A percentile compares a stretch with the other conserved stretches of the same genome.
These are phyloP conservation scores for Campylomormyrus tamandua DNA, from an alignment of 2,113 vertebrate species.

Conservation along the genomic window DNA sequence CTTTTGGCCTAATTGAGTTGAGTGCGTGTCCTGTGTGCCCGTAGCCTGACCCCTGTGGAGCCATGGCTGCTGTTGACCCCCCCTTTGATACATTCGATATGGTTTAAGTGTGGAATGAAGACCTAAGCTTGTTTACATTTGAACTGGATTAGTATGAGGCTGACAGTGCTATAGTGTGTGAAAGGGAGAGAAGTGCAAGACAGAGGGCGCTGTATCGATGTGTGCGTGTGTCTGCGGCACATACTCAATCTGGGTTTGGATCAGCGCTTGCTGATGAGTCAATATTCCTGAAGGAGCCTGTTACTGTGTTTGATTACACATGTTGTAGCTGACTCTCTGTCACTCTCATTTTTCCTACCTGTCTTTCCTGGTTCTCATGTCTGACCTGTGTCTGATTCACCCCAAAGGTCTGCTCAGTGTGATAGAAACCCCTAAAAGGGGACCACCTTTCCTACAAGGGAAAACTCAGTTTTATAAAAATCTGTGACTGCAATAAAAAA, in stretches of 20 bases:
- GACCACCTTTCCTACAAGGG: no score
- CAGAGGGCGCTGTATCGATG: background rate
- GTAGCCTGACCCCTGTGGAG: slow-evolving; percentile 53
- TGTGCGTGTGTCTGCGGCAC: slow-evolving; percentile 22
- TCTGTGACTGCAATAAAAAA: no score
- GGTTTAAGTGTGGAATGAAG: slow-evolving; percentile 75
- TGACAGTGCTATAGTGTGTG: slow-evolving; percentile 52
- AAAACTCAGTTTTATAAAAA: no score
- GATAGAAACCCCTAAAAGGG: no score
- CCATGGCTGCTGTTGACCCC: slow-evolving; percentile 57
- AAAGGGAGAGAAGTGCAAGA: slow-evolving; percentile 22
- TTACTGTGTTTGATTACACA: background rate
- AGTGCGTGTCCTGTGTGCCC: slow-evolving; percentile 37
- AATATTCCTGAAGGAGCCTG: background rate
- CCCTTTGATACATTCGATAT: slow-evolving; percentile 77
- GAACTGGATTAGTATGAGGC: slow-evolving; percentile 68
- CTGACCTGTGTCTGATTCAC: no score
- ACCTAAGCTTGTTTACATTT: slow-evolving; percentile 73
- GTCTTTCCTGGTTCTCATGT: background rate
- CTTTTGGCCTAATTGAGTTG: slow-evolving; percentile 23
- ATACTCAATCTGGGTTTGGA: background rate
- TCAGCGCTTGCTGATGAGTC: background rate
- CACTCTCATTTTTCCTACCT: background rate
- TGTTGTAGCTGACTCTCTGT: background rate
- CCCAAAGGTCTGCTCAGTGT: no score